phyloP scores from a whole-genome alignment of 1,140 invertebrate genomes.

The Halesus radiatus region DNA sequence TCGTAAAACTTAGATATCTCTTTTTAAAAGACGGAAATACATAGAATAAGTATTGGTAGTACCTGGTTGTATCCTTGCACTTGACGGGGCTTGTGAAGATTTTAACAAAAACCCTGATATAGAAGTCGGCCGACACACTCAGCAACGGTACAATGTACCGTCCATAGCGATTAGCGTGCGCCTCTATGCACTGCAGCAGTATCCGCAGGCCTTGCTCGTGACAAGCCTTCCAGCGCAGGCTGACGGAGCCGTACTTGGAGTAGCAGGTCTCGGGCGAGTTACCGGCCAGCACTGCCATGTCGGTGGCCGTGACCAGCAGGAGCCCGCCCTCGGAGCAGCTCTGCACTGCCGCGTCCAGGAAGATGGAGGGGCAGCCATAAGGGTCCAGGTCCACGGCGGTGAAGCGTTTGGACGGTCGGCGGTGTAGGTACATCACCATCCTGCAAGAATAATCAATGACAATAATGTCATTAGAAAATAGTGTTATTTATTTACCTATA shows the following conservation, averaged over 20 bases:
- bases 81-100: constrained; percentile 83
- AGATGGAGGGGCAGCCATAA: constrained; percentile 94
- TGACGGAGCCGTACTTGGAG: constrained; percentile 94
- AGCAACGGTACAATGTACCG: constrained; percentile 93
- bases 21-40: no score
- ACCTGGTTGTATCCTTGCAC: constrained; percentile 89
- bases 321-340: constrained; percentile 83
- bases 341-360: constrained; percentile 94
- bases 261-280: constrained; percentile 95
- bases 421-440: constrained; percentile 87
- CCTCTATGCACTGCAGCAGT: constrained; percentile 90
- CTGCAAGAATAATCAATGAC: constrained; percentile 74
- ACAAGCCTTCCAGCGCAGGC: constrained; percentile 88
- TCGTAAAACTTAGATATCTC: no score
- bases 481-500: no score
- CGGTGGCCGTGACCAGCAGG: constrained; percentile 96
- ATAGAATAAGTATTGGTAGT: no score
- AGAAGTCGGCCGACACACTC: constrained; percentile 96
- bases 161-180: constrained; percentile 92
- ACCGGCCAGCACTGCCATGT: constrained; percentile 97
- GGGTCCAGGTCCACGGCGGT: constrained; percentile 97
- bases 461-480: no score
- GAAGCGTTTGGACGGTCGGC: constrained; percentile 78
- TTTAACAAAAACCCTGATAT: constrained; percentile 94
- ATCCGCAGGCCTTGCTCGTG: constrained; percentile 98